A percentile compares a stretch with the other conserved stretches of the same genome.
These are phyloP conservation scores for Latheticus oryzae DNA, from an alignment of 2,888 invertebrate genomes.

Conservation along the genomic window DNA sequence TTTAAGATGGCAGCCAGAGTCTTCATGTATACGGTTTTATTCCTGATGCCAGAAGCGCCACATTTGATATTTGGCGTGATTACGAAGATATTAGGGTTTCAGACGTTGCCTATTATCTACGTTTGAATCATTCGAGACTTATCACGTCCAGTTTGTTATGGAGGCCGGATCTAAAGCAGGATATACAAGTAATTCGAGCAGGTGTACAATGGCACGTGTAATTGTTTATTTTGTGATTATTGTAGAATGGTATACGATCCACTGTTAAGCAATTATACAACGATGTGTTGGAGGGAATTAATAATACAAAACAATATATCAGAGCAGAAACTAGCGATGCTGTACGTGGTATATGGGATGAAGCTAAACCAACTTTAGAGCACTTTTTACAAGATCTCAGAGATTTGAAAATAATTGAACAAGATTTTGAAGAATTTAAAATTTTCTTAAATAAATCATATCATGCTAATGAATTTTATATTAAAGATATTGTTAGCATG, in stretches of 20 bases:
- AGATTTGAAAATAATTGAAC: slow-evolving; percentile 79
- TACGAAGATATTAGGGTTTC: slow-evolving; percentile 83
- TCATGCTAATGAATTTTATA: slow-evolving; percentile 84
- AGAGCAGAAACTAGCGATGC: slow-evolving; percentile 78
- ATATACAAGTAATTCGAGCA: slow-evolving; percentile 66
- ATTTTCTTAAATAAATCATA: slow-evolving; percentile 81
- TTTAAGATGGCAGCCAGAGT: slow-evolving; percentile 73
- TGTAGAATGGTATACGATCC: slow-evolving; percentile 65
- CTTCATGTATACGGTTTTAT: slow-evolving; percentile 80
- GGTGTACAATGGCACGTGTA: slow-evolving; percentile 32
- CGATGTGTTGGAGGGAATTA: slow-evolving; percentile 68
- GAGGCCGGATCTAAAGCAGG: slow-evolving; percentile 79
- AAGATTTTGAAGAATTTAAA: slow-evolving; percentile 78
- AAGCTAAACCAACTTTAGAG: slow-evolving; percentile 77
- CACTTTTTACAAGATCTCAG: slow-evolving; percentile 78
- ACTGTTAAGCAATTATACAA: slow-evolving; percentile 67
- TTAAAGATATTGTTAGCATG: slow-evolving; percentile 80
- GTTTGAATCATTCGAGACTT: slow-evolving; percentile 85
- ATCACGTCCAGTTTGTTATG: slow-evolving; percentile 83
- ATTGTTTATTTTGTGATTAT: slow-evolving; percentile 41
- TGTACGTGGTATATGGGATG: slow-evolving; percentile 78
- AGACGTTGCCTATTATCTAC: slow-evolving; percentile 82
- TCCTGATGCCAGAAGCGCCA: slow-evolving; percentile 80
- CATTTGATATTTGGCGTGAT: slow-evolving; percentile 83
- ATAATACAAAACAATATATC: slow-evolving; percentile 75